Base-by-base conservation (phyloP, 1,140 invertebrate species). In the Sinella curviseta region DNA sequence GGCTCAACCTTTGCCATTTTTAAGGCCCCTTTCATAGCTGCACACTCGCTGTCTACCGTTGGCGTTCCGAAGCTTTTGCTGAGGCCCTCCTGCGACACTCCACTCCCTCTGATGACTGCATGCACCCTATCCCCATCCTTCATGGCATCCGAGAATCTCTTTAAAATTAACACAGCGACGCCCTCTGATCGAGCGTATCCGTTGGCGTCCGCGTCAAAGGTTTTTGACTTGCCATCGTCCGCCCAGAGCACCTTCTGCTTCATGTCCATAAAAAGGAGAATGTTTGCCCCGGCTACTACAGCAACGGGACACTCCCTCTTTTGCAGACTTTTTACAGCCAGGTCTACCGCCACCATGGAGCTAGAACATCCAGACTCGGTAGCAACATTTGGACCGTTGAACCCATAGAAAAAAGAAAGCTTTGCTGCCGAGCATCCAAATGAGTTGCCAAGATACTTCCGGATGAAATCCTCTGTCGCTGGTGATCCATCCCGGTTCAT, bases 301-400 rank as follows among this genome's bases (percentile, higher is more conserved):
- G 96, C 96, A n/a, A 91, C 90, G 78, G 98, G 95, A 85, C 94
- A 96, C 76, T 92, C 89, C 0, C 94, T 94, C 65, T 90, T 89
- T 39, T 90, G 88, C 0, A 98, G 92, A 0, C 92, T 90, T 78
- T 89, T 89, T 81, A 94, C 93, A 2, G 95, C 96, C 83, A 95
- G 91, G 84, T 96, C 92, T 16, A 98, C 84, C 0, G 95, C 96
- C 79, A 93, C 91, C 77, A 96, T 88, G 79, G 94, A 95, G 34
- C 95, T 97, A 65, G 94, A 95, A 87, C 96, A 98, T 8, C 95
- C 95, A 17, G 94, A 94, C 85, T 98, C 96, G 0, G 96, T 89
- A 4, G 92, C 88, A 86, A 93, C 94, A 74, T 94, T 96, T 0
- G 95, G 95, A 76, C 91, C 91, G 90, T 83, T 55, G 84, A 74